Conservation (phyloP, 2,797 vertebrate genomes). For the Alosa sapidissima region DNA sequence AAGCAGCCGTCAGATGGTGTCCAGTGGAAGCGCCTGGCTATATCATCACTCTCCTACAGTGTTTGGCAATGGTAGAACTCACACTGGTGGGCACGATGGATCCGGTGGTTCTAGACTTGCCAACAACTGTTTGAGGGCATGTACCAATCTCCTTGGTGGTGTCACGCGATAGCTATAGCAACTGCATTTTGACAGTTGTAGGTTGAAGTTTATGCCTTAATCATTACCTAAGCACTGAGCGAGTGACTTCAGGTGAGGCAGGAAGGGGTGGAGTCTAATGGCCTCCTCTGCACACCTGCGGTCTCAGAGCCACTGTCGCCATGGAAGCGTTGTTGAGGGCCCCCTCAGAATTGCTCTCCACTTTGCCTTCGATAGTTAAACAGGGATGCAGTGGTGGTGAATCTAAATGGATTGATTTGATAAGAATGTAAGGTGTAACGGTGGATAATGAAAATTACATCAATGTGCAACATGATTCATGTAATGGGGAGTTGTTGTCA, state of each 20-base stretch:
- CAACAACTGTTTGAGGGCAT: slow-evolving; percentile 88
- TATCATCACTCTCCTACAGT: slow-evolving; percentile 74
- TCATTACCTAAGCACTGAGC: slow-evolving; percentile 44
- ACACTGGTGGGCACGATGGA: slow-evolving; percentile 98
- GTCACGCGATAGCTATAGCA: background rate
- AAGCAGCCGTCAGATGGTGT: background rate
- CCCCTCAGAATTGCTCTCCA: background rate
- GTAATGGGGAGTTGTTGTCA: background rate
- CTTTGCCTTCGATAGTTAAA: background rate
- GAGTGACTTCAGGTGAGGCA: slow-evolving; percentile 83
- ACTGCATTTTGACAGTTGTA: background rate
- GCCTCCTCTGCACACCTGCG: slow-evolving; percentile 75
- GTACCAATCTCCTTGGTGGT: background rate
- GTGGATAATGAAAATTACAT: background rate
- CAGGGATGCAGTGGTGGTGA: background rate
- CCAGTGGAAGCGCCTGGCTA: background rate
- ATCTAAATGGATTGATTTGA: background rate
- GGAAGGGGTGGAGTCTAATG: slow-evolving; percentile 74
- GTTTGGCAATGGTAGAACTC: slow-evolving; percentile 99
- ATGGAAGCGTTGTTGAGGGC: background rate
- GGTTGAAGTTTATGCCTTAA: background rate
- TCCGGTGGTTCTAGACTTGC: slow-evolving; percentile 99
- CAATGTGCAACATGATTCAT: background rate
- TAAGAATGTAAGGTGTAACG: background rate
- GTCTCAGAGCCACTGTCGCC: slow-evolving; percentile 72